Percentiles rank a stretch among this genome's conserved stretches.
These are phyloP conservation scores for Triops longicaudatus DNA, from an alignment of 1,140 invertebrate genomes.

Conservation along the genomic window DNA sequence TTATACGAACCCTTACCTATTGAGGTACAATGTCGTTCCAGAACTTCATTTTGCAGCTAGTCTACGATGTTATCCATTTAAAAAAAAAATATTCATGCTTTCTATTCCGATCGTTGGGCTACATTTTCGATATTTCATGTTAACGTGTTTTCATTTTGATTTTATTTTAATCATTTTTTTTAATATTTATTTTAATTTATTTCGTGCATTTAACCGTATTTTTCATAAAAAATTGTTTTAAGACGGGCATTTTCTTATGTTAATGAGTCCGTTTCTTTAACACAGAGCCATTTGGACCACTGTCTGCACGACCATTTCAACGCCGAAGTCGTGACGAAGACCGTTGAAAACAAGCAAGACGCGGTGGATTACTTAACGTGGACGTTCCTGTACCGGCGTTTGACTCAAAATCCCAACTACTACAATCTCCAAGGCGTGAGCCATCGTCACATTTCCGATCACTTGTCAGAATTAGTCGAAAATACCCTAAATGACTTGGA, in stretches of 20 bases:
- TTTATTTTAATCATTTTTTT: not conserved
- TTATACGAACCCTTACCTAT: constrained; percentile 94
- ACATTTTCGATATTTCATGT: no score
- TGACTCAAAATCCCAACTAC: constrained; percentile 99
- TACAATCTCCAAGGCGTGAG: constrained; percentile 93
- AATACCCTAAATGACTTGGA: constrained; percentile 90
- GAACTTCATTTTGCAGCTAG: no score
- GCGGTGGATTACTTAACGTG: constrained; percentile 99
- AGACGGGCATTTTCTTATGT: constrained; percentile 32
- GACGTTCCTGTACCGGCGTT: constrained; percentile 93
- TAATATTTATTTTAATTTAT: not conserved
- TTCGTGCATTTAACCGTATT: constrained; percentile 18
- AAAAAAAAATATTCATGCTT: no score
- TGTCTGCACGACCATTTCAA: constrained; percentile 98
- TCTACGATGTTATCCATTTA: no score
- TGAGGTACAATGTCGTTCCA: constrained; percentile 50
- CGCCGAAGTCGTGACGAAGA: constrained; percentile 98
- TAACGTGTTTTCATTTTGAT: not conserved
- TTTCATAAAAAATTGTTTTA: constrained; percentile 2
- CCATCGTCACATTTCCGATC: constrained; percentile 94
- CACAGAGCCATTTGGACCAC: constrained; percentile 84
- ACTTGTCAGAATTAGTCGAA: constrained; percentile 96
- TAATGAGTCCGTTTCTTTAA: constrained; percentile 14
- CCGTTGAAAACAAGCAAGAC: constrained; percentile 99
- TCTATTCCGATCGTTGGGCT: no score